Evolutionary conservation across 1,140 invertebrate species (phyloP).

Genomic region (Brachionus sp.): DNA sequence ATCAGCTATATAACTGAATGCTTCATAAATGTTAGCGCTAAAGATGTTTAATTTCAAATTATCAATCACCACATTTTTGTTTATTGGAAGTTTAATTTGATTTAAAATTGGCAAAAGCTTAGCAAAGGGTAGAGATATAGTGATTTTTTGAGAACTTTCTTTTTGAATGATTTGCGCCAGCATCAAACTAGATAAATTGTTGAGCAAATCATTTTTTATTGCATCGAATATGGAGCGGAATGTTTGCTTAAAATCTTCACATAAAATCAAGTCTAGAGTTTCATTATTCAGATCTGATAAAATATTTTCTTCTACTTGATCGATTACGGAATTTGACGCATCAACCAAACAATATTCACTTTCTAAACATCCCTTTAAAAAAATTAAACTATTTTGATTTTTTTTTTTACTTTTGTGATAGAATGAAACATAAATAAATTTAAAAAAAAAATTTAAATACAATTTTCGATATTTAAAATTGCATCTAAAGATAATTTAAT

Average conservation of each 20-base stretch:
- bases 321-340: neutral
- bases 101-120: slow-evolving; percentile 20
- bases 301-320: neutral
- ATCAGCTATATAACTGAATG: slow-evolving; percentile 6
- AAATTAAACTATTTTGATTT: neutral
- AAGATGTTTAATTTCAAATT: neutral
- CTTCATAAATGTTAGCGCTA: slow-evolving; percentile 34
- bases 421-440: too few species aligned
- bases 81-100: neutral
- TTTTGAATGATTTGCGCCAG: neutral
- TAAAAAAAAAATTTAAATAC: too few species aligned
- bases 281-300: neutral
- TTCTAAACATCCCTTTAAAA: neutral
- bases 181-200: slow-evolving; percentile 25
- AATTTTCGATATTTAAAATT: too few species aligned
- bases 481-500: too few species aligned
- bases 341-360: neutral
- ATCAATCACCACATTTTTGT: neutral
- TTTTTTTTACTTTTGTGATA: neutral
- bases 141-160: neutral
- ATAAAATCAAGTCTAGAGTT: neutral
- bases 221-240: neutral
- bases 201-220: slow-evolving; percentile 14
- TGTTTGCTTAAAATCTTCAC: slow-evolving; percentile 22
- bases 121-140: neutral